phyloP scores from a whole-genome alignment of 2,113 vertebrate genomes.

The Xenotilapia flavipinnis region DNA sequence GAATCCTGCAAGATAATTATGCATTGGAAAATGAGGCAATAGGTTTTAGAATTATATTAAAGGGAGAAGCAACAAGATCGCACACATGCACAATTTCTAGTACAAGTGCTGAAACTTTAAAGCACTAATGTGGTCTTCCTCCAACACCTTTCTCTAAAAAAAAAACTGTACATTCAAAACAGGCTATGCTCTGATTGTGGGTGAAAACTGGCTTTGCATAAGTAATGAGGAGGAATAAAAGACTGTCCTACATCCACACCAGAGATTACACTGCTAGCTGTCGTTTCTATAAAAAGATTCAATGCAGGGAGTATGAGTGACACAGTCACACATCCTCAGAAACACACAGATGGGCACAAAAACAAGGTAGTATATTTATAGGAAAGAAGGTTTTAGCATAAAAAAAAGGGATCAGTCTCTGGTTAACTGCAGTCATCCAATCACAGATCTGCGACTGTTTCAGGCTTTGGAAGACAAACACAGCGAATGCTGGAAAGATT shows the following conservation, averaged over 20 bases:
- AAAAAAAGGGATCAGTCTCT: conserved; percentile 29
- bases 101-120: neutral
- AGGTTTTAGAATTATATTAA: neutral
- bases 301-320: conserved; percentile 58
- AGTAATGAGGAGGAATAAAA: conserved; percentile 58
- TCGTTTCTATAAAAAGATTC: conserved; percentile 65
- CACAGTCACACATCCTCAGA: conserved; percentile 6
- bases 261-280: conserved; percentile 61
- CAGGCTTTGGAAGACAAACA: conserved; percentile 24
- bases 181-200: conserved; percentile 26
- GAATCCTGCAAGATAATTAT: neutral
- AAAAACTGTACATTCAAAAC: conserved; percentile 18
- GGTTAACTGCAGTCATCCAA: conserved; percentile 22
- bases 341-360: conserved; percentile 10
- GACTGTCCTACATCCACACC: conserved; percentile 57
- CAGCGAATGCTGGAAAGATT: conserved; percentile 10
- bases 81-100: neutral
- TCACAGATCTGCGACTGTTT: conserved; percentile 25
- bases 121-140: neutral
- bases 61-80: neutral
- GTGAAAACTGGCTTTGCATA: conserved; percentile 57
- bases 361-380: conserved; percentile 48
- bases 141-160: conserved; percentile 1
- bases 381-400: conserved; percentile 31
- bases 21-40: neutral